Conservation (phyloP, 1,140 invertebrate species). For the Drosophila yakuba region DNA sequence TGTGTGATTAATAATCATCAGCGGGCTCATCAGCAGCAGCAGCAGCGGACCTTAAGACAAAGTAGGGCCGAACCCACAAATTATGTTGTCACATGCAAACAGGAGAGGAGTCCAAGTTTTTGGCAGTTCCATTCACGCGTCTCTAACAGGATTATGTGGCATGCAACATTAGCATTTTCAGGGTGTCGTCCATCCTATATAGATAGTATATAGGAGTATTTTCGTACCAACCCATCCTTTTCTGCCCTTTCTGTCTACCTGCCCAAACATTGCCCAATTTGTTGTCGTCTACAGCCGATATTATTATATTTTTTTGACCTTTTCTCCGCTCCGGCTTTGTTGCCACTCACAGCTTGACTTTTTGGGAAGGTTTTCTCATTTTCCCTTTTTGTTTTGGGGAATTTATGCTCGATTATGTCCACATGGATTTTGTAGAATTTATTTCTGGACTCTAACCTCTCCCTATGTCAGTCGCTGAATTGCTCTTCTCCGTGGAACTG, state of each 20-base stretch:
- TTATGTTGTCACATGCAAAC: conserved; percentile 82
- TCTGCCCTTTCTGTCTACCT: conserved; percentile 25
- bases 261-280: conserved; percentile 65
- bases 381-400: conserved; percentile 53
- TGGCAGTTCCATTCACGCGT: conserved; percentile 65
- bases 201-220: neutral
- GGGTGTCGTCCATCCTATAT: conserved; percentile 8
- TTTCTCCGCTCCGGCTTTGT: conserved; percentile 51
- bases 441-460: conserved; percentile 39
- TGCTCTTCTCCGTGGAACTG: conserved; percentile 24
- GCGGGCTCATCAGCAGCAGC: conserved; percentile 24
- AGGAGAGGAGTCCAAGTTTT: conserved; percentile 18
- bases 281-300: conserved; percentile 30
- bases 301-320: conserved; percentile 13
- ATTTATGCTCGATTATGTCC: conserved; percentile 78
- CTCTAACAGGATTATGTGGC: conserved; percentile 79
- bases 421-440: conserved; percentile 56
- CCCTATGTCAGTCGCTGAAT: conserved; percentile 6
- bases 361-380: conserved; percentile 22
- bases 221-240: conserved; percentile 35
- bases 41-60: conserved; percentile 40
- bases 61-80: conserved; percentile 65
- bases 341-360: conserved; percentile 48
- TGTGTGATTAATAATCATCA: conserved; percentile 69
- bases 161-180: conserved; percentile 74